Evolutionary conservation across 2,888 invertebrate genomes (phyloP), one percentile per base, ranked within the genome.

Genomic region (Eristalinus sepulchralis): DNA sequence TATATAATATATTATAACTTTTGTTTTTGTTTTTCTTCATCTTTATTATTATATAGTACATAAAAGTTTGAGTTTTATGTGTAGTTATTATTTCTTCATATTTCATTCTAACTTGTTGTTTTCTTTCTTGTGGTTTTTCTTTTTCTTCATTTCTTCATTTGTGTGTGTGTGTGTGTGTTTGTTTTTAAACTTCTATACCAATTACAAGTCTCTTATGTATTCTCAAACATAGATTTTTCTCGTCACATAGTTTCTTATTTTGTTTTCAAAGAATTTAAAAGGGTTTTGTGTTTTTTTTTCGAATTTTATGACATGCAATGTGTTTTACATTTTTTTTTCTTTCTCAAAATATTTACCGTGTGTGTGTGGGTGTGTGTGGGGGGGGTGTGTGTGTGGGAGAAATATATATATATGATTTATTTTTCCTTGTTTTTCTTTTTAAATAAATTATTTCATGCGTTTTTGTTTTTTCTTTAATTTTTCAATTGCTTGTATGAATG

Each of bases 11-110:
- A 78, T 79, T 66, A 75, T 79, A 60, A 55, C 36, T 57, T 62
- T 3, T 34, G 10, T 36, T 70, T 59, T 70, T 36, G 27, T 47
- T 36, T 75, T 53, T 36, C 55, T 62, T 68, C 60, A 39, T 59
- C 39, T 71, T 84, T 59, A 59, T 63, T 34, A 68, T 71, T 77
- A 77, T 81, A 81, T 81, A 77, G 68, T 85, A 85, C 85, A 85
- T 77, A 85, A 77, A 77, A 85, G 71, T 3, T 77, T 81, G 59
- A 31, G 53, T 77, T 82, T 82, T 73, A 84, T 85, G 76, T 31
- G 64, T 53, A 34, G n/a, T 27, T 62, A 63, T 57, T 27, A 62
- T 63, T 33, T 62, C 22, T 73, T 77, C 17, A 47, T 47, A 47
- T 17, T 47, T 17, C 17, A 47, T 47, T 47, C 47, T 17, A 47